phyloP scores from a whole-genome alignment of 1,140 invertebrate species.

The Sitophilus oryzae region DNA sequence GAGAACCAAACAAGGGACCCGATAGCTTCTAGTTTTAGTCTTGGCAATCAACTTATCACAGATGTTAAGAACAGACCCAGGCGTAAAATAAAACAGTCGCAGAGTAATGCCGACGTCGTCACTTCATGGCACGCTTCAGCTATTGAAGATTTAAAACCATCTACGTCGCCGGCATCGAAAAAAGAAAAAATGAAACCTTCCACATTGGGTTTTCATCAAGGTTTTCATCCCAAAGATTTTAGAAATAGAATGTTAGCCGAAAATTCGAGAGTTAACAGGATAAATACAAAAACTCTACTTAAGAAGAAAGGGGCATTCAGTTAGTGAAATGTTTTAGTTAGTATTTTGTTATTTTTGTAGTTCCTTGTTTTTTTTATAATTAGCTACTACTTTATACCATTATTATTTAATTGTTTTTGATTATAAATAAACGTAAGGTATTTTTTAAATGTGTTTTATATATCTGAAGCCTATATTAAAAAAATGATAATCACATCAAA shows the following conservation, averaged over 20 bases:
- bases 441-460: no score
- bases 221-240: conserved; percentile 36
- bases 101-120: background rate
- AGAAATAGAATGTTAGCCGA: conserved; percentile 33
- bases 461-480: no score
- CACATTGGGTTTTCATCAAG: no score
- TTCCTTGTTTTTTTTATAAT: no score
- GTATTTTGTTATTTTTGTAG: no score
- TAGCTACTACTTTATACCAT: no score
- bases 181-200: conserved; percentile 11
- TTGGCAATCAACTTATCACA: conserved; percentile 20
- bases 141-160: conserved; percentile 20
- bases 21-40: conserved; percentile 1
- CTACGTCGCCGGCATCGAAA: conserved; percentile 11
- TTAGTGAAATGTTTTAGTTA: no score
- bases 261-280: conserved; percentile 23
- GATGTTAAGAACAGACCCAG: conserved; percentile 29
- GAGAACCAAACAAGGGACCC: background rate
- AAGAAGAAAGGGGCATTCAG: conserved; percentile 20
- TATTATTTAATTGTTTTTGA: no score
- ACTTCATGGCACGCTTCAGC: conserved; percentile 11
- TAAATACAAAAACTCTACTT: conserved; percentile 24
- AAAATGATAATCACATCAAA: no score
- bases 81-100: conserved; percentile 16
- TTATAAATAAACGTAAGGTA: no score